Base-by-base conservation (phyloP, 2,888 invertebrate species). In the Leucozona laternaria region DNA sequence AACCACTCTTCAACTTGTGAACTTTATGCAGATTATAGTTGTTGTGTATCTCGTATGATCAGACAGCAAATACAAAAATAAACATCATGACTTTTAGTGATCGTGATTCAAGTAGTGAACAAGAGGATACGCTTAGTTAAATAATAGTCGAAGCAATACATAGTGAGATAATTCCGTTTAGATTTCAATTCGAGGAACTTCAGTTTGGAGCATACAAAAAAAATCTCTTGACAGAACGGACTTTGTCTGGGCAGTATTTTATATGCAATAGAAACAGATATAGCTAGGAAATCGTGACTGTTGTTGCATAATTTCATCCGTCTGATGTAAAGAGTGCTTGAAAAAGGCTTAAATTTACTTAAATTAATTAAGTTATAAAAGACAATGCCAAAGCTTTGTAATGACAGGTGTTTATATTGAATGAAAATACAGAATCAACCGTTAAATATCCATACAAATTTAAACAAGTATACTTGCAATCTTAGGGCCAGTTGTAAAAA, bases 1-100 rank as follows among this genome's bases (percentile, higher is more conserved):
- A 60, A 60, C 60, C 60, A 60, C 60, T 60, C 40, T 60, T 60
- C 17, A 60, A 60, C 60, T 37, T 60, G 60, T 60, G 60, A 40
- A 60, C 60, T 60, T 60, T 60, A 58, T 53, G 1, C 22, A 7
- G 1, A 34, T 2, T 4, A 28, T 28, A 28, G 28, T 37, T 13
- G 17, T 57, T 57, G 17, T 60, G 58, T 37, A 60, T 20, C 34
- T 34, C 13, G 15, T 40, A 4, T 58, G 40, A 15, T 40, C 6
- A 60, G 37, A 40, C 15, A n/a, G 8, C n/a, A 37, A 22, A 60
- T 15, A n/a, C 60, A 40, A 60, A 60, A 60, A 40, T 40, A 60
- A 60, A 40, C 60, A 40, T 60, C 60, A 60, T 60, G 60, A 60
- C 22, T 40, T 40, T 40, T 15, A 40, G 60, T 40, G 22, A n/a